Percentiles rank a stretch among this genome's conserved stretches.
Evolutionary conservation across 2,113 vertebrate genomes (phyloP).

Genomic region (Pongo abelii): DNA sequence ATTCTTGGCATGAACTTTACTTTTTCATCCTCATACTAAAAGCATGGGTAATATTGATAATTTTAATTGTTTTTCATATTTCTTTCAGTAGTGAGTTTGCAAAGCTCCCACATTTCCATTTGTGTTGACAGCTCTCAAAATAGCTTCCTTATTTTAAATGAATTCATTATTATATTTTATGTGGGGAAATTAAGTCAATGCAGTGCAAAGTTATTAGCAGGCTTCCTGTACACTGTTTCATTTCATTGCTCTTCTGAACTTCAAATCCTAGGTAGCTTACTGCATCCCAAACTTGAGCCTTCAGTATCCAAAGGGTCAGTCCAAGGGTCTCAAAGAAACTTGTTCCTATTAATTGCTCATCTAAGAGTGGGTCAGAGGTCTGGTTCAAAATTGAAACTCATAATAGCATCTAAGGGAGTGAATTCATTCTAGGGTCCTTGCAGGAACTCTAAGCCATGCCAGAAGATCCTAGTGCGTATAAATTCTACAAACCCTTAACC

Average conservation of each 20-base stretch:
- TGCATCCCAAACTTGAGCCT: background rate
- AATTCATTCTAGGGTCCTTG: conserved; percentile 1
- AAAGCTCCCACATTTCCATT: conserved; percentile 55
- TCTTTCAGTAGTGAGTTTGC: conserved; percentile 43
- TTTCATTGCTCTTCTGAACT: background rate
- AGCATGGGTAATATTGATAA: conserved; percentile 49
- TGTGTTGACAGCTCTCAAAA: conserved; percentile 34
- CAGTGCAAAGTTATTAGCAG: background rate
- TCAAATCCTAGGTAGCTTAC: background rate
- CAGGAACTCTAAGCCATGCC: background rate
- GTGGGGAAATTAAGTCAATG: conserved; percentile 25
- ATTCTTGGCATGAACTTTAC: conserved; percentile 59
- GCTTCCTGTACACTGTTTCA: background rate
- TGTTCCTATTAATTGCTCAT: background rate
- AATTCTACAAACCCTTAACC: background rate
- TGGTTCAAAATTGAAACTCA: conserved; percentile 44
- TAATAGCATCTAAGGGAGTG: background rate
- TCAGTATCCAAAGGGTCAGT: background rate
- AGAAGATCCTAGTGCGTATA: background rate
- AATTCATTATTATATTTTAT: conserved; percentile 14
- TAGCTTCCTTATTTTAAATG: conserved; percentile 50
- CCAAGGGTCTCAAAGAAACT: conserved; percentile 12
- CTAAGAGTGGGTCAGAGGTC: background rate
- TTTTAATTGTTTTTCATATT: conserved; percentile 70
- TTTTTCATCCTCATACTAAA: conserved; percentile 64